phyloP scores from a whole-genome alignment of 2,797 vertebrate genomes.

The Amphiprion clarkii region DNA sequence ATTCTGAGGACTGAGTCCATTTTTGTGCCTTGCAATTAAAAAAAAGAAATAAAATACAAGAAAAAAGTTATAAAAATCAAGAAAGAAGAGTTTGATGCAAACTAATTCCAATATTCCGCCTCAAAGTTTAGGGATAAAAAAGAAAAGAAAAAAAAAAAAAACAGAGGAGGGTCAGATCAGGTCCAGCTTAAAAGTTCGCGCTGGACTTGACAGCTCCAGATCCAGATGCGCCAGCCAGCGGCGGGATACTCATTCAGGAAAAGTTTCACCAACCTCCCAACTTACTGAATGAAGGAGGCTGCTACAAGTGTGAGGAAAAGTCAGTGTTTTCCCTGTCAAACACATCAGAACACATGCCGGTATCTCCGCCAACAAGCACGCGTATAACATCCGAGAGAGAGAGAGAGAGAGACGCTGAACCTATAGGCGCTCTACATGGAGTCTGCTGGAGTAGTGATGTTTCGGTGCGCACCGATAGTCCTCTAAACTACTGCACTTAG shows the following conservation, averaged over 20 bases:
- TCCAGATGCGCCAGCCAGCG: slow-evolving; percentile 78
- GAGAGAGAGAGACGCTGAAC: slow-evolving; percentile 35
- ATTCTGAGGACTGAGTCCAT: slow-evolving; percentile 81
- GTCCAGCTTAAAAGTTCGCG: slow-evolving; percentile 52
- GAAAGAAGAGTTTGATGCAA: slow-evolving; percentile 27
- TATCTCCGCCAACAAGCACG: slow-evolving; percentile 57
- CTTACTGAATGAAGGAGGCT: slow-evolving; percentile 58
- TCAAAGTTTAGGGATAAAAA: slow-evolving; percentile 42
- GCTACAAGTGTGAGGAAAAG: slow-evolving; percentile 58
- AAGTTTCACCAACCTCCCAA: slow-evolving; percentile 67
- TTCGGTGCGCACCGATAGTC: slow-evolving; percentile 75
- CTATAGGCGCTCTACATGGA: slow-evolving; percentile 64
- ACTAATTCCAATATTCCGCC: slow-evolving; percentile 63
- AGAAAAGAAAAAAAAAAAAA: not conserved
- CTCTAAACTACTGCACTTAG: slow-evolving; percentile 81
- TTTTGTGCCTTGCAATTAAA: slow-evolving; percentile 38
- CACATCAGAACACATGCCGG: slow-evolving; percentile 61
- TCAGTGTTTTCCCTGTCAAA: slow-evolving; percentile 46
- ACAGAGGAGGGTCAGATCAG: slow-evolving; percentile 25
- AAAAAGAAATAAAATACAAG: not conserved
- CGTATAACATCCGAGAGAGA: slow-evolving; percentile 68
- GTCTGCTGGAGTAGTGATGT: slow-evolving; percentile 76
- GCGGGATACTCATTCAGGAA: slow-evolving; percentile 76
- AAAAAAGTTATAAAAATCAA: slow-evolving; percentile 3
- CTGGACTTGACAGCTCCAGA: slow-evolving; percentile 66